These are phyloP conservation scores for Agonum fuliginosum DNA, from an alignment of 2,888 invertebrate species.

Conservation along the genomic window DNA sequence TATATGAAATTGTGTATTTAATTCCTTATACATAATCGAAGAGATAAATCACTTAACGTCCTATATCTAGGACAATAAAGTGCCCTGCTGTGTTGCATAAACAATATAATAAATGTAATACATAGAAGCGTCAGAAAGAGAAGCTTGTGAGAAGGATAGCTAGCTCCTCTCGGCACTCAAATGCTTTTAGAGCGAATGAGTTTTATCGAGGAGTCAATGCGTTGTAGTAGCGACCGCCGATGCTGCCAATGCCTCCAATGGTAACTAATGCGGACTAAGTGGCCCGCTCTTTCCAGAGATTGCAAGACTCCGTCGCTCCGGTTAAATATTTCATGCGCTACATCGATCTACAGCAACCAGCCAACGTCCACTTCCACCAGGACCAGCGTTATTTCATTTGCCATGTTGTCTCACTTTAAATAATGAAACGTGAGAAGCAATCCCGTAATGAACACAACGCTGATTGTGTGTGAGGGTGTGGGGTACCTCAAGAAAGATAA, in stretches of 20 bases:
- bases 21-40: too few species aligned
- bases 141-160: conserved; percentile 60
- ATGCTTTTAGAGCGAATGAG: conserved; percentile 71
- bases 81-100: too few species aligned
- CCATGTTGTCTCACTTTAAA: conserved; percentile 70
- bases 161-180: conserved; percentile 66
- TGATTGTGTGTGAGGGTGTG: too few species aligned
- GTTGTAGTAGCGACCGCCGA: conserved; percentile 64
- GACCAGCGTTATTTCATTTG: conserved; percentile 70
- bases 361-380: background rate
- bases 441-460: conserved; percentile 70
- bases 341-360: conserved; percentile 24
- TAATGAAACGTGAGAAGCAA: conserved; percentile 72
- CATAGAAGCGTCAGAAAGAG: too few species aligned
- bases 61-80: too few species aligned
- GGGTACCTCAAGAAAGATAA: too few species aligned
- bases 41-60: too few species aligned
- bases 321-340: conserved; percentile 71
- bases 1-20: too few species aligned
- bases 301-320: conserved; percentile 70
- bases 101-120: conserved; percentile 41
- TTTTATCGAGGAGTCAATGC: conserved; percentile 68
- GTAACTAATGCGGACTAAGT: conserved; percentile 71
- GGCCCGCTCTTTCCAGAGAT: conserved; percentile 71
- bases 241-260: too few species aligned